Percentiles rank a stretch among this genome's conserved stretches.
phyloP scores from a whole-genome alignment of 2,888 invertebrate genomes.

The Phlogophora meticulosa region DNA sequence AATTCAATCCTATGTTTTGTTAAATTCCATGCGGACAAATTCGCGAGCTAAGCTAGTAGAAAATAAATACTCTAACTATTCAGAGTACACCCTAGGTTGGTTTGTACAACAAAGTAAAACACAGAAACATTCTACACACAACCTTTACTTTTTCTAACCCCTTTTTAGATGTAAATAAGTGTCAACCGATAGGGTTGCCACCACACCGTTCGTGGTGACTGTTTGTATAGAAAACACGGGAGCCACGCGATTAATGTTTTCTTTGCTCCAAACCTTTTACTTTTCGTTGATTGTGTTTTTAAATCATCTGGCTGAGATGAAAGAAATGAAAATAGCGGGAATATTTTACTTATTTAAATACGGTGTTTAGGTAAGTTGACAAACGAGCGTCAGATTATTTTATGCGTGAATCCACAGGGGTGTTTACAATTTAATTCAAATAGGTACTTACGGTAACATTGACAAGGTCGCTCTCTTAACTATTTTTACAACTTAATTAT shows the following conservation, averaged over 20 bases:
- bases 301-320: conserved; percentile 73
- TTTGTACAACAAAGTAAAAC: conserved; percentile 17
- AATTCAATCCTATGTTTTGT: no score
- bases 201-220: conserved; percentile 45
- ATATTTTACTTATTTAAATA: conserved; percentile 50
- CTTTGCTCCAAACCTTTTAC: conserved; percentile 69
- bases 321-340: conserved; percentile 56
- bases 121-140: conserved; percentile 28
- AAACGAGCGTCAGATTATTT: conserved; percentile 30
- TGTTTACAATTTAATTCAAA: not conserved
- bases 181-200: conserved; percentile 71
- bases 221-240: conserved; percentile 74
- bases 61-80: no score
- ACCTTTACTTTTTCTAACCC: conserved; percentile 73
- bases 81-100: not conserved
- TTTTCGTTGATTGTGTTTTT: conserved; percentile 80
- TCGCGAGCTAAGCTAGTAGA: no score
- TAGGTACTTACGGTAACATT: not conserved
- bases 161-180: conserved; percentile 80
- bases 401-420: not conserved
- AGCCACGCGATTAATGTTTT: conserved; percentile 64
- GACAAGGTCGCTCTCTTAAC: no score
- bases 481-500: no score
- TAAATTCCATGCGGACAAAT: no score
- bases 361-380: conserved; percentile 9